Base-by-base conservation (phyloP, 1,140 invertebrate genomes). In the Bombus consobrinus region DNA sequence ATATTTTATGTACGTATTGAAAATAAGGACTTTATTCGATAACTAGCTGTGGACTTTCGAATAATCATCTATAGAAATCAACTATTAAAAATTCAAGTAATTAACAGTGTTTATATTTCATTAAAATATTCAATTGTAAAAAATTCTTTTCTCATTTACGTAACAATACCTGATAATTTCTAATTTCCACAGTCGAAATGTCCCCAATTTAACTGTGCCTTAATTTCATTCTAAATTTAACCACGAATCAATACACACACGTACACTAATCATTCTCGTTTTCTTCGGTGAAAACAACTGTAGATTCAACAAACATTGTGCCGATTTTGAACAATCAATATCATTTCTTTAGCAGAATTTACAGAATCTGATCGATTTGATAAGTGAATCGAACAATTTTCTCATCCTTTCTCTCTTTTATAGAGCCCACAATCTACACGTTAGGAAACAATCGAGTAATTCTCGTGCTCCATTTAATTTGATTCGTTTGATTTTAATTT, bases 161-260 rank as follows among this genome's bases (percentile, higher is more conserved):
- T 18, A 34, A 22, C 8, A 22, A 22, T 68, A 37, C 10, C 22
- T 13, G 3, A 39, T 39, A 39, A 3, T 39, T 69, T 39, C 28
- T 13, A 53, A 53, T 73, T 43, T 73, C 1, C 13, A 43, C 8
- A 18, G 39, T n/a, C 15, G 15, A n/a, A 41, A 72, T 28, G 28
- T 41, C 25, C 28, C 41, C 18, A 57, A 43, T 39, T 34, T 53
- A 53, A 53, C 13, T 18, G n/a, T 53, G 43, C 53, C 34, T 39
- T n/a, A 57, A 69, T 69, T 69, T 69, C 34, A 43, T 47, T 69
- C 66, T 53, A 53, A 80, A 43, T 80, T 37, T 80, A 80, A 69
- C 41, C 28, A 15, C 9, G 18, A 32, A 68, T 66, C 77, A 15
- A 79, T 68, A 79, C n/a, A 34, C 25, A 57, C 3, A 68, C 64